A percentile compares a stretch with the other conserved stretches of the same genome.
Conservation (phyloP, 2,888 invertebrate genomes). For the Capitulum mitella region DNA sequence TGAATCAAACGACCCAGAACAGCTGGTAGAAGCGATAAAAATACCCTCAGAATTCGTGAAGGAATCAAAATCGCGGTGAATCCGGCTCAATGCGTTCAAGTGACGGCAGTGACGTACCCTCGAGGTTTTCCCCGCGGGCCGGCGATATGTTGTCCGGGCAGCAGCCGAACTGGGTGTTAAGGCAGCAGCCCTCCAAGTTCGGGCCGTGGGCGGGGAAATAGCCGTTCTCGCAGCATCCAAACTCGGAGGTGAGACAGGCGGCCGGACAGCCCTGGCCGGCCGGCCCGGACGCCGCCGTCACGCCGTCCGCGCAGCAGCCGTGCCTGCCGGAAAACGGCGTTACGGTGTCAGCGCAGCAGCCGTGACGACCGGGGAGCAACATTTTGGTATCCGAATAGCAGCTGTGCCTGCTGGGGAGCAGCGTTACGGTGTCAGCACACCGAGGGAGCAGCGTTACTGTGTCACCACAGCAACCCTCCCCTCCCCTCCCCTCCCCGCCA, state of each 20-base stretch:
- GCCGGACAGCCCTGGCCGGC: conserved; percentile 55
- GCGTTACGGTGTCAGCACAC: conserved; percentile 60
- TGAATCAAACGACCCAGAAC: no score
- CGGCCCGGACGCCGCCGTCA: conserved; percentile 55
- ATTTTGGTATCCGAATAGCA: no score
- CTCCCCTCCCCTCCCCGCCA: no score
- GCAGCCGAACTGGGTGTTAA: conserved; percentile 67
- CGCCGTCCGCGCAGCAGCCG: conserved; percentile 63
- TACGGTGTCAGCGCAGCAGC: conserved; percentile 64
- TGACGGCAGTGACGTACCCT: conserved; percentile 45
- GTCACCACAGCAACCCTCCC: no score
- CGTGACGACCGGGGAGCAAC: no score
- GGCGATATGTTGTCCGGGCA: conserved; percentile 74
- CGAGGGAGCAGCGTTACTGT: no score
- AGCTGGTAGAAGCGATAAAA: no score
- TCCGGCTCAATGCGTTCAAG: no score
- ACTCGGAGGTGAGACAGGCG: conserved; percentile 35
- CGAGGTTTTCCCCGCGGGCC: conserved; percentile 67
- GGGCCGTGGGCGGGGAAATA: conserved; percentile 55
- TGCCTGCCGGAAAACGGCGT: conserved; percentile 52
- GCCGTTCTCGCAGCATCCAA: conserved; percentile 41
- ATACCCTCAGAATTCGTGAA: no score
- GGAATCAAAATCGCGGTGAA: no score
- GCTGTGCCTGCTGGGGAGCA: conserved; percentile 52
- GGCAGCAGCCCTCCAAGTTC: conserved; percentile 69